phyloP scores from a whole-genome alignment of 2,113 vertebrate genomes.

The human region GRCh38 chr16:73568001-73568500 shows the following conservation, averaged over 20 bases:
- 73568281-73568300: constrained; percentile 70
- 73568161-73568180: constrained; percentile 77
- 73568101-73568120: constrained; percentile 73
- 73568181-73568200: constrained; percentile 83
- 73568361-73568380: constrained; percentile 74
- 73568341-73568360: constrained; percentile 75
- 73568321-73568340: constrained; percentile 79
- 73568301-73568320: constrained; percentile 78
- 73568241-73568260: constrained; percentile 72
- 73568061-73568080: constrained; percentile 32
- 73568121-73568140: constrained; percentile 64
- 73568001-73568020: constrained; percentile 52
- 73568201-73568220: constrained; percentile 84
- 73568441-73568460: constrained; percentile 78
- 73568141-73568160: constrained; percentile 39
- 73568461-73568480: constrained; percentile 80
- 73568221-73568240: constrained; percentile 84
- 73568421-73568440: constrained; percentile 35
- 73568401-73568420: constrained; percentile 67
- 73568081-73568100: constrained; percentile 63
- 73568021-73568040: background rate
- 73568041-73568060: constrained; percentile 56
- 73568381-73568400: constrained; percentile 76
- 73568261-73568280: constrained; percentile 78
- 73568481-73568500: constrained; percentile 76